phyloP scores from a whole-genome alignment of 2,113 vertebrate genomes.

The Lanius collurio region DNA sequence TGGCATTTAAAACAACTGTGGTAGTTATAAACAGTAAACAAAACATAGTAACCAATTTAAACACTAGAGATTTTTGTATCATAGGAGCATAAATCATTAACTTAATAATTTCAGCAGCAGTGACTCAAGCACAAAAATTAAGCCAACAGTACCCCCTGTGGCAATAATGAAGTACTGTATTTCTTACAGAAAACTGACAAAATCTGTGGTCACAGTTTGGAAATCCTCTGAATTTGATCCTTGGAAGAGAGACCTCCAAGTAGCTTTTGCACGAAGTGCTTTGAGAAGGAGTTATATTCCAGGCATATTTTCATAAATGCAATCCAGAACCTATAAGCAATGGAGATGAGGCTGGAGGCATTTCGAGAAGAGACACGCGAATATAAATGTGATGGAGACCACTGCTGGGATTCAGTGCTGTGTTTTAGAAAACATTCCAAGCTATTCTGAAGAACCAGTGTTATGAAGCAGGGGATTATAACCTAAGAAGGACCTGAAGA shows the following conservation, averaged over 20 bases:
- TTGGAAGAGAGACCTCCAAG: neutral
- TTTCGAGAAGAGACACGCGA: neutral
- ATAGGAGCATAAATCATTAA: slow-evolving; percentile 76
- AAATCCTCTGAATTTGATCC: neutral
- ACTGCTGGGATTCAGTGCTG: neutral
- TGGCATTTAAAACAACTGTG: slow-evolving; percentile 65
- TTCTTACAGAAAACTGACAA: slow-evolving; percentile 14
- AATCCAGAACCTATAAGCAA: neutral
- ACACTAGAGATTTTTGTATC: slow-evolving; percentile 73
- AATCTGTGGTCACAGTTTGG: slow-evolving; percentile 8
- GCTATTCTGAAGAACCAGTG: neutral
- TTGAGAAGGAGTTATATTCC: neutral
- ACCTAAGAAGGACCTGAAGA: neutral
- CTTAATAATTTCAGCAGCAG: slow-evolving; percentile 76
- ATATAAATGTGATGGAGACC: neutral
- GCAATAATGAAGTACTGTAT: slow-evolving; percentile 76
- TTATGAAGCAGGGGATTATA: neutral
- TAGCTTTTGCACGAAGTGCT: neutral
- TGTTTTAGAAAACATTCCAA: neutral
- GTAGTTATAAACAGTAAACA: slow-evolving; percentile 83
- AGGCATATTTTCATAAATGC: neutral
- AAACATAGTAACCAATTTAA: slow-evolving; percentile 77
- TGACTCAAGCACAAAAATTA: slow-evolving; percentile 74
- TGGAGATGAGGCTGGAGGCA: neutral
- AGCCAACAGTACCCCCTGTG: slow-evolving; percentile 82